phyloP scores from a whole-genome alignment of 2,797 vertebrate genomes.

The Hyperoplus lanceolatus region DNA sequence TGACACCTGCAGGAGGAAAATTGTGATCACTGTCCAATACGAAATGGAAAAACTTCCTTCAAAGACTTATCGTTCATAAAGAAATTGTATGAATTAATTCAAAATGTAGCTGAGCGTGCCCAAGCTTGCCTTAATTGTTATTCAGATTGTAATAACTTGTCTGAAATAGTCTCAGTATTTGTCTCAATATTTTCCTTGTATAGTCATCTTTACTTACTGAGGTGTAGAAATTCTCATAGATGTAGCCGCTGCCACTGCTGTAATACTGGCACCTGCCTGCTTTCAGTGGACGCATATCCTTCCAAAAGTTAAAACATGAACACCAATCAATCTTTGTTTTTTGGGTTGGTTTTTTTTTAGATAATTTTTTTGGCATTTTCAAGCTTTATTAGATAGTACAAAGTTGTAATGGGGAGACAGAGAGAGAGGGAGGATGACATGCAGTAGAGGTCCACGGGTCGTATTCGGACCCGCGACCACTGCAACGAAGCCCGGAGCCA shows the following conservation, averaged over 20 bases:
- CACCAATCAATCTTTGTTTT: background rate
- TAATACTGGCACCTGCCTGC: constrained; percentile 84
- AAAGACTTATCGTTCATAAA: background rate
- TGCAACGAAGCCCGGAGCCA: too few species aligned
- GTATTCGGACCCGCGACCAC: too few species aligned
- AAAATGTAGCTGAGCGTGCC: background rate
- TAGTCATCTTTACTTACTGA: constrained; percentile 66
- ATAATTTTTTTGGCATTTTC: too few species aligned
- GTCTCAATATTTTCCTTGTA: background rate
- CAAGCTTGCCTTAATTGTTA: background rate
- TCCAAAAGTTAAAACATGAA: constrained; percentile 17
- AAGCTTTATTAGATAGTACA: too few species aligned
- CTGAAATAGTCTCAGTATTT: too few species aligned
- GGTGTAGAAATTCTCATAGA: constrained; percentile 83
- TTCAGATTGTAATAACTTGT: background rate
- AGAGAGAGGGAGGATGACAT: too few species aligned
- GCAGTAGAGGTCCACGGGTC: too few species aligned
- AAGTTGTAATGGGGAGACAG: too few species aligned
- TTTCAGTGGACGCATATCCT: constrained; percentile 84
- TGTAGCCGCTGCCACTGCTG: constrained; percentile 79
- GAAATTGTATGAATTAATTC: background rate
- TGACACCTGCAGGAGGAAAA: constrained; percentile 68
- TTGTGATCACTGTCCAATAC: background rate
- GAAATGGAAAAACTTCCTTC: background rate
- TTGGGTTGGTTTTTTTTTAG: too few species aligned